Conservation (phyloP, 2,797 vertebrate species). For the Phrynocephalus forsythii region DNA sequence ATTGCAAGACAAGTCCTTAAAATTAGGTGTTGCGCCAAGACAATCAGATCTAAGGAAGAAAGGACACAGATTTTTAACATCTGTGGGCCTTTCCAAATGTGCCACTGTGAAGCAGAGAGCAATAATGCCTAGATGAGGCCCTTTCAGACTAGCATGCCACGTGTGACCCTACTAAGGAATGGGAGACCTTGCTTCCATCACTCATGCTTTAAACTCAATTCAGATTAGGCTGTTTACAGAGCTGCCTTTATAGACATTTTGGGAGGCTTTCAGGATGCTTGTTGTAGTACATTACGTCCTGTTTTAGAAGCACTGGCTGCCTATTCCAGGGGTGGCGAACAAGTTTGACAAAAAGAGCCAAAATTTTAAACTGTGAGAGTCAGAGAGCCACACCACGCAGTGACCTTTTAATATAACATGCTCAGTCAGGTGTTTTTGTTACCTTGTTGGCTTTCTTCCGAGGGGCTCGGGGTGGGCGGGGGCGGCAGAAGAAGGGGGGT, state of each 20-base stretch:
- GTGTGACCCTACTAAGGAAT: not conserved
- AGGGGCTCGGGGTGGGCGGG: too few relatives aligned
- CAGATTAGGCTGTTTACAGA: not conserved
- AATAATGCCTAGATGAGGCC: not conserved
- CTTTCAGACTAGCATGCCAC: not conserved
- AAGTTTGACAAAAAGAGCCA: too few relatives aligned
- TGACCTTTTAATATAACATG: too few relatives aligned
- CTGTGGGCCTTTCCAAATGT: not conserved
- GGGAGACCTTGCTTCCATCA: not conserved
- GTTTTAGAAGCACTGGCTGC: not conserved
- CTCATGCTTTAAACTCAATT: not conserved
- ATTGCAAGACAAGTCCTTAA: constrained; percentile 69
- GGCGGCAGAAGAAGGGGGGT: too few relatives aligned
- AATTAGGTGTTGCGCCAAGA: constrained; percentile 39
- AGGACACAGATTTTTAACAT: constrained; percentile 13
- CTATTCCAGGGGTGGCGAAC: too few relatives aligned
- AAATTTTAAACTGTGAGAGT: too few relatives aligned
- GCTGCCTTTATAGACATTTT: not conserved
- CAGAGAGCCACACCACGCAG: too few relatives aligned
- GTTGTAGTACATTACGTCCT: not conserved
- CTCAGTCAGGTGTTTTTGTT: too few relatives aligned
- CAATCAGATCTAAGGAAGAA: constrained; percentile 67
- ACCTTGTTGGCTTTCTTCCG: too few relatives aligned
- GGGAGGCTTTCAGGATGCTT: not conserved
- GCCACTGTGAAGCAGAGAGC: not conserved